Base-by-base conservation (phyloP, 2,888 invertebrate species). In the Ormyrus rosae region DNA sequence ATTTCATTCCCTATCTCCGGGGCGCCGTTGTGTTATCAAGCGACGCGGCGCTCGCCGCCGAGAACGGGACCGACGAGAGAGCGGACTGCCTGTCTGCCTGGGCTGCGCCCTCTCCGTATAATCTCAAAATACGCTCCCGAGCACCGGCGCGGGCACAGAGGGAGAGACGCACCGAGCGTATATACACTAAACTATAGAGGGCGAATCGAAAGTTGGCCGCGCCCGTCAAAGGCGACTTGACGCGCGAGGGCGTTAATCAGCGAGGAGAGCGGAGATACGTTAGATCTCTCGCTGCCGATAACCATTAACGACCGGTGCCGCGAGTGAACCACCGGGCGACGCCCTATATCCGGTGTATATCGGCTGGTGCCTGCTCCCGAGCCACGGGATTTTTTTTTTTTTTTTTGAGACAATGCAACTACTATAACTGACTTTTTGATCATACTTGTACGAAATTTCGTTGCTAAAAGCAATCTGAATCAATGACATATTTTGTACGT, bases 151-250 rank as follows among this genome's bases (percentile, higher is more conserved):
- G 50, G 50, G 13, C 34, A 58, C 34, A 48, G 19, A 50, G 45
- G 51, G 2, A 34, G 13, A 19, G 19, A 19, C 19, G 19, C 19
- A 19, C 19, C 19, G 19, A 19, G 19, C 19, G 19, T 19, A 19
- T 19, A 19, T 19, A 19, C 19, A 19, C 19, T 19, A 19, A 19
- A 19, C 19, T 19, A 19, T 19, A 19, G 19, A 19, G 19, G 19
- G 55, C 11, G 48, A 60, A 34, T 58, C 50, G 75, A 51, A 75
- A 75, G 75, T 51, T 67, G 74, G n/a, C 19, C 73, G 53, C 56
- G n/a, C 70, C 63, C 72, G 55, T 73, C 72, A 73, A 73, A 73
- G 75, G 75, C 68, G 60, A 65, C 61, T 51, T 55, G 75, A 60
- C 56, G 58, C n/a, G 50, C 67, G 67, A 46, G 60, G 53, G 60